Base-by-base conservation (phyloP, 2,888 invertebrate species). In the Diarsia mendica region DNA sequence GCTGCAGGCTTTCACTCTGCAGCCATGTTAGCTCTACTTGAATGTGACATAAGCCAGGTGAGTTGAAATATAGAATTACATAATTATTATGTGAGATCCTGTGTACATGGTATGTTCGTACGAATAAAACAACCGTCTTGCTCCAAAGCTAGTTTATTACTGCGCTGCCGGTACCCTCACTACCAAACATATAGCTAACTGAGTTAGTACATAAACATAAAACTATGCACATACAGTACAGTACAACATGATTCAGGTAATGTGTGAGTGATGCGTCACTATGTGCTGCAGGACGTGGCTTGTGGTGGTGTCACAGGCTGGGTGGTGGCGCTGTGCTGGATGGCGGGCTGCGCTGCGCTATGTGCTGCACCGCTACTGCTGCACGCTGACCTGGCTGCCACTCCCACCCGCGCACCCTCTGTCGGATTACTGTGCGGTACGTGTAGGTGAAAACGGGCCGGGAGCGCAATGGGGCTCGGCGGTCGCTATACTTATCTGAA, bases 331-430 rank as follows among this genome's bases (percentile, higher is more conserved):
- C 97, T 97, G 90, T 97, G 94, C 93, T 98, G 89, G 97, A 98
- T 90, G 94, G 94, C 97, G n/a, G 97, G 97, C 0, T 97, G 97
- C 92, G 98, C 98, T 13, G 97, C 98, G 46, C 97, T 98, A 81
- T 97, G 98, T 79, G 98, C 98, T 63, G 97, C 97, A 90, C 97
- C 98, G 55, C 94, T 98, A 68, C 96, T 98, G 79, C 96, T 98
- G 81, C 98, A 98, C 86, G 97, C 98, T 0, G 98, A 98, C 90
- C 93, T 98, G 60, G 97, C 97, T 5, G 95, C 95, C 10, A 96
- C 97, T 61, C 92, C 97, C 76, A 97, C 97, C 85, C 97, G 97
- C 66, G 97, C 97, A 63, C 97, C 97, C 1, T 97, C 98, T 1
- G 97, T 98, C 0, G 97, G 97, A 44, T 97, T 98, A 66, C 97